Percentiles rank a stretch among this genome's conserved stretches.
These are phyloP conservation scores for Artemia franciscana DNA, from an alignment of 1,140 invertebrate species.

Conservation along the genomic window DNA sequence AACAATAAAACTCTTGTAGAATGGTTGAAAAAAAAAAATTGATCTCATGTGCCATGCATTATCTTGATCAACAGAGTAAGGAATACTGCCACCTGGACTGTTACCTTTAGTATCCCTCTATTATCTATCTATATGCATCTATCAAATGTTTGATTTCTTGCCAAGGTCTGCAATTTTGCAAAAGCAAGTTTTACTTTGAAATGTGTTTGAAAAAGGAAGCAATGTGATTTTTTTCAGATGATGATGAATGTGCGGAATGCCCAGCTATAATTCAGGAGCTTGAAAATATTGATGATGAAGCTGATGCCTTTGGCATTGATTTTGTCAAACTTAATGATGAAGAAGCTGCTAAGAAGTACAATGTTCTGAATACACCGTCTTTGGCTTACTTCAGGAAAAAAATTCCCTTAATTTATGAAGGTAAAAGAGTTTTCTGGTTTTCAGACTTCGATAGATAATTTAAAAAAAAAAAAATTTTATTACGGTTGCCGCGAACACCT, in stretches of 20 bases:
- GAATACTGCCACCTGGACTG: too few relatives aligned
- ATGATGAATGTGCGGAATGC: conserved; percentile 63
- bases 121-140: neutral
- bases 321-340: conserved; percentile 77
- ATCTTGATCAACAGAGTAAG: too few relatives aligned
- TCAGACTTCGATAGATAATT: too few relatives aligned
- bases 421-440: too few relatives aligned
- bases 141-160: conserved; percentile 3
- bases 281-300: conserved; percentile 80
- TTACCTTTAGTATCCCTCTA: too few relatives aligned
- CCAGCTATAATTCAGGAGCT: conserved; percentile 61
- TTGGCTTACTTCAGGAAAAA: conserved; percentile 73
- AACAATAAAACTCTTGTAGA: too few relatives aligned
- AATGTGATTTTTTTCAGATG: conserved; percentile 31
- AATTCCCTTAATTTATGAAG: conserved; percentile 64
- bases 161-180: conserved; percentile 1
- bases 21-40: too few relatives aligned
- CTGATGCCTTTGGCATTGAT: conserved; percentile 75
- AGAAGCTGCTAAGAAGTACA: conserved; percentile 54
- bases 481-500: too few relatives aligned
- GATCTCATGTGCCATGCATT: too few relatives aligned
- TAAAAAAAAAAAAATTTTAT: too few relatives aligned
- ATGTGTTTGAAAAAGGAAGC: neutral
- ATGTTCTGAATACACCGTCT: conserved; percentile 38
- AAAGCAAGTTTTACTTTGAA: conserved; percentile 1